phyloP scores from a whole-genome alignment of 2,797 vertebrate genomes.

The Gymnopithys bicolor region DNA sequence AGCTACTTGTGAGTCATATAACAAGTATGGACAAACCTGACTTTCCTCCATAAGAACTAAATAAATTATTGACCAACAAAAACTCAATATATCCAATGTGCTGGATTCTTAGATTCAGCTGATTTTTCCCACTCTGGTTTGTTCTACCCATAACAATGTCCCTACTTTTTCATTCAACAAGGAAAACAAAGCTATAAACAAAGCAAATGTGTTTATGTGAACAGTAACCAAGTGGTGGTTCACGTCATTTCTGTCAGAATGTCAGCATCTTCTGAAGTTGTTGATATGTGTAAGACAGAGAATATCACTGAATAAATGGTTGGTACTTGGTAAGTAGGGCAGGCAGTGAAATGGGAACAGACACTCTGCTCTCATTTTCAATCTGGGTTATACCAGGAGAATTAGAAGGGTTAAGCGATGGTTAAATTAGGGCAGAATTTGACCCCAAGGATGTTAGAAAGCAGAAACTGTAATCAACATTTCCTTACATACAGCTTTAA shows the following conservation, averaged over 20 bases:
- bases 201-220: not conserved
- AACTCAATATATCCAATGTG: not conserved
- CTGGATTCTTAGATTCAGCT: not conserved
- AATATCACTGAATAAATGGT: not conserved
- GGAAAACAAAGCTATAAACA: not conserved
- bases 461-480: slow-evolving; percentile 22
- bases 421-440: slow-evolving; percentile 22
- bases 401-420: not conserved
- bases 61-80: not conserved
- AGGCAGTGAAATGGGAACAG: slow-evolving; percentile 11
- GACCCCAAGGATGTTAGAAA: slow-evolving; percentile 17
- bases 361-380: slow-evolving; percentile 19
- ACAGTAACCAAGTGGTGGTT: not conserved
- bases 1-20: not conserved
- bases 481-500: not conserved
- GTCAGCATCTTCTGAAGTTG: not conserved
- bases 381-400: not conserved
- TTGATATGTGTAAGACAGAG: not conserved
- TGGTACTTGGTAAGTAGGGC: slow-evolving; percentile 16
- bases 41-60: not conserved
- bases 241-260: not conserved
- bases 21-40: not conserved
- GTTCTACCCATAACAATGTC: not conserved
- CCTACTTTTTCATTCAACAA: not conserved
- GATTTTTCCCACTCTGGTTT: not conserved